Percentiles rank a stretch among this genome's conserved stretches.
Conservation (phyloP, 2,888 invertebrate species). For the Lasioglossum leucozonium region DNA sequence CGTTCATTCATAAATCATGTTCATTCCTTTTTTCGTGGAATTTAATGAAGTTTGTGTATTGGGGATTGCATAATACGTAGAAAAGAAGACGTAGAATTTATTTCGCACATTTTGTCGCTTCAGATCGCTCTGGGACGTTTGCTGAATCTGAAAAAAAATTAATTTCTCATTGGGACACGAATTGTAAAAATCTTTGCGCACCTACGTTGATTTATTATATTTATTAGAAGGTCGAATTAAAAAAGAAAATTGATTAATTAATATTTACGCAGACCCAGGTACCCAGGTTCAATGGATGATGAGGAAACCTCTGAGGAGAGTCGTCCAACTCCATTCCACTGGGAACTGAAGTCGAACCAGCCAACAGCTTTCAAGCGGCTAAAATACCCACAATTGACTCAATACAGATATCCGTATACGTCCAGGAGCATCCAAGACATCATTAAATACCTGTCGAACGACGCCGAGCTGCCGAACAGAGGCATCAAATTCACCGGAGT, state of each 20-base stretch:
- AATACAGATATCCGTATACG: constrained; percentile 80
- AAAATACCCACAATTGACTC: constrained; percentile 81
- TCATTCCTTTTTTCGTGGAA: neutral
- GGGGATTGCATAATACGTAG: neutral
- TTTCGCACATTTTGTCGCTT: neutral
- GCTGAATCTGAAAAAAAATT: neutral
- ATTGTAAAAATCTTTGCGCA: neutral
- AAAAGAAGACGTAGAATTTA: neutral
- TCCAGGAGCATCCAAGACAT: constrained; percentile 84
- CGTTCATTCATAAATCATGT: neutral
- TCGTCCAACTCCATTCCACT: constrained; percentile 86
- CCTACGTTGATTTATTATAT: neutral
- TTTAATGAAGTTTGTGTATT: neutral
- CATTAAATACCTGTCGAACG: constrained; percentile 80
- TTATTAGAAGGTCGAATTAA: no score
- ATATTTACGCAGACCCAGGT: constrained; percentile 67
- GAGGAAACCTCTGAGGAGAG: constrained; percentile 72
- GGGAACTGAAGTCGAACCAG: constrained; percentile 80
- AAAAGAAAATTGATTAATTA: no score
- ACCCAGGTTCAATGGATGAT: constrained; percentile 70
- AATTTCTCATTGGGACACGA: neutral
- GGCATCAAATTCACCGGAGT: constrained; percentile 84
- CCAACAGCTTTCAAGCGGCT: constrained; percentile 80
- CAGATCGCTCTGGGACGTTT: neutral
- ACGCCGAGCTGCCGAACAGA: constrained; percentile 74